Percentiles rank a stretch among this genome's conserved stretches.
Conservation (phyloP, 2,888 invertebrate genomes). For the Unio pictorum region DNA sequence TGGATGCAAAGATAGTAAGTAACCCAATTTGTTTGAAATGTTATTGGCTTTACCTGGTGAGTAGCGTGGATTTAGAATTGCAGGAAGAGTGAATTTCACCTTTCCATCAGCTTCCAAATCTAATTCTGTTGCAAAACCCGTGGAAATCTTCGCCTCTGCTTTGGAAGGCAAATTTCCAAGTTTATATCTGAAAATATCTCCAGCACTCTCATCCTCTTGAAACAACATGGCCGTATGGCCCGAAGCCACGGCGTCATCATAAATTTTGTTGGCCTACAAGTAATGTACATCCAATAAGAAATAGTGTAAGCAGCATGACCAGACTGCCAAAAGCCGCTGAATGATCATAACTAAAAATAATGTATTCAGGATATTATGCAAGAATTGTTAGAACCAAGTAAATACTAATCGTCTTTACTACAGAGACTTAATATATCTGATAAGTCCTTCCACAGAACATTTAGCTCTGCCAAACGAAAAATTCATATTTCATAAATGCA, state of each 20-base stretch:
- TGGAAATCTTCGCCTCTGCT: slow-evolving; percentile 31
- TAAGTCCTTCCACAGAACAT: no score
- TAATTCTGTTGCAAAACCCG: slow-evolving; percentile 48
- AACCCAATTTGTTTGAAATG: no score
- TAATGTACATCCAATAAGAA: background rate
- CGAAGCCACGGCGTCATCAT: slow-evolving; percentile 39
- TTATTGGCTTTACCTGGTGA: slow-evolving; percentile 21
- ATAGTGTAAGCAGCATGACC: no score
- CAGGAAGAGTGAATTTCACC: slow-evolving; percentile 41
- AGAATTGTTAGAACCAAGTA: no score
- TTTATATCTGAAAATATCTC: slow-evolving; percentile 50
- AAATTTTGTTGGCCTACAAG: slow-evolving; percentile 45
- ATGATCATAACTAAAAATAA: background rate
- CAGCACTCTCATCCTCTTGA: slow-evolving; percentile 39
- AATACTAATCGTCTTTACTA: no score
- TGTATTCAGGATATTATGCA: no score
- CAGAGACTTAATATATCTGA: no score
- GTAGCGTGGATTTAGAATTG: slow-evolving; percentile 44
- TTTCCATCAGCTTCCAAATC: slow-evolving; percentile 36
- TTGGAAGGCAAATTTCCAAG: slow-evolving; percentile 53
- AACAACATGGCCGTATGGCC: slow-evolving; percentile 49
- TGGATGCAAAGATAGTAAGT: no score
- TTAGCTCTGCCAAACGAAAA: no score
- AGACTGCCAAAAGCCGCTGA: no score
- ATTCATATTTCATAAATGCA: no score